Base-by-base conservation (phyloP, 1,140 invertebrate genomes). In the Apis cerana region DNA sequence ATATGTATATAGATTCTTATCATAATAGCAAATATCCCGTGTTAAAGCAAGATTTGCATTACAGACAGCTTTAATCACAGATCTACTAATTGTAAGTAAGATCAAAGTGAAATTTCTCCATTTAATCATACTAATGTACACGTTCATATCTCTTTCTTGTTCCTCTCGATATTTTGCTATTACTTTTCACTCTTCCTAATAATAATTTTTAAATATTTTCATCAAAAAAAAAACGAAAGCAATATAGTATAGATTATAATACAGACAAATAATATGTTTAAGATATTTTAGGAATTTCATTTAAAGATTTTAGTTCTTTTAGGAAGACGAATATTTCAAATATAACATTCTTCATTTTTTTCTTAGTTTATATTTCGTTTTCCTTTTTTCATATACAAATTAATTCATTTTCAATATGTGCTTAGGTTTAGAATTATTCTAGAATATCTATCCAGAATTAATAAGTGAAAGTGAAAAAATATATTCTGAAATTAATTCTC, bases 381-480 rank as follows among this genome's bases (percentile, higher is more conserved):
- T 64, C 13, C 5, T 13, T 17, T 64, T 5, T 10, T 8, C 15
- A 0, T 7, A 13, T 23, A 23, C 27, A 33, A 5, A 3, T 65
- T n/a, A n/a, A 19, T 13, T 11, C 27, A 48, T 19, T 50, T 48
- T 50, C 9, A 52, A 70, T 5, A 10, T n/a, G 48, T 23, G 48
- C 48, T 15, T n/a, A n/a, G 70, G 15, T 56, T 58, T 15, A 15
- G 1, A n/a, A 74, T 33, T 59, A 23, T 59, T 23, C 19, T 8
- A 15, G 33, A 15, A 59, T n/a, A 13, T 43, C 48, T 15, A 74
- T 17, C 33, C n/a, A 58, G 71, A 58, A 43, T 59, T 74, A 43
- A 74, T 74, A 15, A 74, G 71, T 3, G 71, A 74, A 74, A 74
- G 71, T 74, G 10, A 15, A 59, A n/a, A 2, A 43, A 2, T 23